A percentile compares a stretch with the other conserved stretches of the same genome.
Conservation (phyloP, 2,888 invertebrate genomes). For the Ametastegia equiseti region DNA sequence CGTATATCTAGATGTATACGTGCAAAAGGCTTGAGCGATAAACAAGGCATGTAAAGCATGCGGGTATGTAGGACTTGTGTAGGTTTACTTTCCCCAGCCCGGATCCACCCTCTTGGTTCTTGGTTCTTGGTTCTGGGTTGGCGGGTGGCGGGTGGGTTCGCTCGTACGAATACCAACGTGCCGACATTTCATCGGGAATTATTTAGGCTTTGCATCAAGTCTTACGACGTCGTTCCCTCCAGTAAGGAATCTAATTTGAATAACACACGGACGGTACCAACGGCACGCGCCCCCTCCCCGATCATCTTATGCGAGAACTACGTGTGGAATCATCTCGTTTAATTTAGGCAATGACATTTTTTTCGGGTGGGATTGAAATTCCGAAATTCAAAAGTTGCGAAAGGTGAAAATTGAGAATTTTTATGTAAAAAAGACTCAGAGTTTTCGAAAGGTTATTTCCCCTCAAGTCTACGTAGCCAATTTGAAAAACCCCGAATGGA, state of each 20-base stretch:
- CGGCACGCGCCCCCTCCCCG: not conserved
- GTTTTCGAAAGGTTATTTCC: too few species aligned
- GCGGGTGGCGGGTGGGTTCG: not conserved
- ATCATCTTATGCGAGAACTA: not conserved
- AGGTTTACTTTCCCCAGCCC: not conserved
- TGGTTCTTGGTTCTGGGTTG: constrained; percentile 21
- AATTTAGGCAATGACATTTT: too few species aligned
- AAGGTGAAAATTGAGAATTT: too few species aligned
- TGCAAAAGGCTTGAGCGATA: not conserved
- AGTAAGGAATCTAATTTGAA: constrained; percentile 69
- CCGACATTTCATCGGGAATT: constrained; percentile 66
- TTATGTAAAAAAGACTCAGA: too few species aligned
- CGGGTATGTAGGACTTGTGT: not conserved
- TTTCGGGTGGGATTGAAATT: too few species aligned
- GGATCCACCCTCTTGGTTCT: constrained; percentile 35
- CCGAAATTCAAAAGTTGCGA: too few species aligned
- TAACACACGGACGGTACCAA: constrained; percentile 56
- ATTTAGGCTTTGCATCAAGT: constrained; percentile 70
- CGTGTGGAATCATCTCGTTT: not conserved
- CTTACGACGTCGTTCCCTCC: constrained; percentile 53
- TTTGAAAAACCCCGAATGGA: too few species aligned
- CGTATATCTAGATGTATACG: too few species aligned
- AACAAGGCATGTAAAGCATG: constrained; percentile 12
- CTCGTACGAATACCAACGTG: constrained; percentile 50
- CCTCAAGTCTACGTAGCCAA: too few species aligned